These are phyloP conservation scores for Callaeas wilsoni DNA, from an alignment of 2,113 vertebrate genomes.

Conservation along the genomic window DNA sequence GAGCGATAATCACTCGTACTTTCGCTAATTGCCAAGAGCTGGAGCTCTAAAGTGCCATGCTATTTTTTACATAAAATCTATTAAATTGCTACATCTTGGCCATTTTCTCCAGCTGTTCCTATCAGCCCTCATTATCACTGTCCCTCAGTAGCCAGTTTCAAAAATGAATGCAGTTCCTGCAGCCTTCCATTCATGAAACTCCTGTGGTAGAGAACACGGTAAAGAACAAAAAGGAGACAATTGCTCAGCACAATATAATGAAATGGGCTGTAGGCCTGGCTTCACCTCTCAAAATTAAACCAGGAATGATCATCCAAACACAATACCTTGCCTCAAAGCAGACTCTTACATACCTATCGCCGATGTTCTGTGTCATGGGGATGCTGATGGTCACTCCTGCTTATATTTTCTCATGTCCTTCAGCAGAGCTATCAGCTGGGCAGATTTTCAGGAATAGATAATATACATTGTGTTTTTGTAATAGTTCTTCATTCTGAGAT, in stretches of 20 bases:
- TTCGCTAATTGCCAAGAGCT: neutral
- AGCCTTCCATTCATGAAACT: neutral
- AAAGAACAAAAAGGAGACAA: neutral
- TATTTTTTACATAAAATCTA: neutral
- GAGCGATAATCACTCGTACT: neutral
- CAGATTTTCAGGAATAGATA: neutral
- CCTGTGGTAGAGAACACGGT: neutral
- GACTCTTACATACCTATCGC: accelerated
- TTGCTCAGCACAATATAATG: neutral
- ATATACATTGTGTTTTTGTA: neutral
- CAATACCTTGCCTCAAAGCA: neutral
- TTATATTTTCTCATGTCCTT: neutral
- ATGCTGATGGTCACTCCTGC: accelerated
- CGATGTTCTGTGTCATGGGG: neutral
- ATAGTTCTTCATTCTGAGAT: neutral
- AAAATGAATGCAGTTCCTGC: neutral
- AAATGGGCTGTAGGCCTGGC: neutral
- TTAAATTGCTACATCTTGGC: neutral
- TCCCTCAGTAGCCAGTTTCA: neutral
- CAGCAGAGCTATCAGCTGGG: neutral
- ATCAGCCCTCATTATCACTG: neutral
- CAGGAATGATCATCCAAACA: neutral
- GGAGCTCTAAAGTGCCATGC: neutral
- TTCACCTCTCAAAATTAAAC: neutral
- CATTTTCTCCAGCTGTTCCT: neutral